Evolutionary conservation across 1,140 invertebrate species (phyloP), one percentile per base, ranked within the genome.

Genomic region (Ceratoteleas bidentatus): DNA sequence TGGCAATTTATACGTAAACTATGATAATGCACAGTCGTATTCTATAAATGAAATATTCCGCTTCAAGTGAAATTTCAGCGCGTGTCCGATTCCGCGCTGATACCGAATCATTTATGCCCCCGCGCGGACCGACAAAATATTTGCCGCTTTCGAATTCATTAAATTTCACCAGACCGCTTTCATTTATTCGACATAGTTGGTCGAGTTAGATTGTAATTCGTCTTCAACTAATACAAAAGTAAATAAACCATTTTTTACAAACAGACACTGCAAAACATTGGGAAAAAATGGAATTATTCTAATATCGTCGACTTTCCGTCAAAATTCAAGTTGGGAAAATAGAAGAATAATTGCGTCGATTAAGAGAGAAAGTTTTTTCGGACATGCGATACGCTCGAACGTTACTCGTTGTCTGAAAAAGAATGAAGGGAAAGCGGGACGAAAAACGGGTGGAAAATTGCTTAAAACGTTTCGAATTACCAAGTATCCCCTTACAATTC

Each of bases 401-500:
- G 1, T 16, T 7, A 6, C 9, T 9, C 50, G 45, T 36, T 15
- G 50, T 62, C 36, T 62, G 16, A 62, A 24, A 24, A 24, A 24
- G 24, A 24, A 24, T 4, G 24, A 24, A 24, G 24, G 24, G 24
- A 24, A 24, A 24, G 24, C 24, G 24, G 4, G 1, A 24, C 40
- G 40, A 52, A 7, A 62, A 62, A 52, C 45, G 49, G 34, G 16
- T 14, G 24, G 34, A 38, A 32, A 53, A 38, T 62, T 49, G 34
- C 24, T 40, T 53, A 45, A 68, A 69, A 58, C 14, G 43, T 5
- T 34, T 69, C 13, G 24, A 57, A 58, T 69, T 69, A 50, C 65
- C 10, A 16, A 13, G 57, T 58, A 69, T 49, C 32, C 32, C 49
- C 38, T 69, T 69, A 58, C 65, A 69, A 40, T 38, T 15, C 33